phyloP scores from a whole-genome alignment of 2,113 vertebrate genomes.

The Balaenoptera acutorostrata region DNA sequence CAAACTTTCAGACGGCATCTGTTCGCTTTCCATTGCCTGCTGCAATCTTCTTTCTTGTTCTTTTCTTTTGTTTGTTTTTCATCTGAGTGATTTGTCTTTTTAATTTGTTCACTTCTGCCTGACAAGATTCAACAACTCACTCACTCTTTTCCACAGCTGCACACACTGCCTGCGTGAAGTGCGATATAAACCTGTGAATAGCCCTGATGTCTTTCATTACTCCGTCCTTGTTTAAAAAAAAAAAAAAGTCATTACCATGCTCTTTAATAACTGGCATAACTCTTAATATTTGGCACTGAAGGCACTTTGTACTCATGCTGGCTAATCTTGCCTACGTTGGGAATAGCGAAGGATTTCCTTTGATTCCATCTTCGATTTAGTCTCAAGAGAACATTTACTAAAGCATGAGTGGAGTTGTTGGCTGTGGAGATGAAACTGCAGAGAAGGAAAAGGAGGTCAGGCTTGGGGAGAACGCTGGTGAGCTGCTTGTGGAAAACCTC shows the following conservation, averaged over 20 bases:
- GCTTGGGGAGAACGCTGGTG: slow-evolving; percentile 83
- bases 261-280: slow-evolving; percentile 97
- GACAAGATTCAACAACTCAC: slow-evolving; percentile 89
- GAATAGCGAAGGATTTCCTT: slow-evolving; percentile 91
- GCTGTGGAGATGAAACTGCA: slow-evolving; percentile 95
- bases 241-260: slow-evolving; percentile 89
- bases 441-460: slow-evolving; percentile 93
- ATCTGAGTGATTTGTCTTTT: slow-evolving; percentile 92
- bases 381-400: slow-evolving; percentile 93
- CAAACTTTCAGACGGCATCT: slow-evolving; percentile 74
- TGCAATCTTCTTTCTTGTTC: slow-evolving; percentile 87
- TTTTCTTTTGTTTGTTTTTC: slow-evolving; percentile 83
- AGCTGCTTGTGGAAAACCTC: slow-evolving; percentile 93
- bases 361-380: slow-evolving; percentile 94
- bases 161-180: slow-evolving; percentile 92
- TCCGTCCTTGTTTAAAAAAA: slow-evolving; percentile 92
- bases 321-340: slow-evolving; percentile 94
- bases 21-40: slow-evolving; percentile 74
- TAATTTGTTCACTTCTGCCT: slow-evolving; percentile 91
- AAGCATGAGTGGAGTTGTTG: slow-evolving; percentile 91
- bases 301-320: slow-evolving; percentile 96
- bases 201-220: slow-evolving; percentile 96
- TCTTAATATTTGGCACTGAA: slow-evolving; percentile 94
- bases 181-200: slow-evolving; percentile 95
- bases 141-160: slow-evolving; percentile 94